Percentiles rank a stretch among this genome's conserved stretches.
phyloP scores from a whole-genome alignment of 2,113 vertebrate species.

The Eurystomus gularis region DNA sequence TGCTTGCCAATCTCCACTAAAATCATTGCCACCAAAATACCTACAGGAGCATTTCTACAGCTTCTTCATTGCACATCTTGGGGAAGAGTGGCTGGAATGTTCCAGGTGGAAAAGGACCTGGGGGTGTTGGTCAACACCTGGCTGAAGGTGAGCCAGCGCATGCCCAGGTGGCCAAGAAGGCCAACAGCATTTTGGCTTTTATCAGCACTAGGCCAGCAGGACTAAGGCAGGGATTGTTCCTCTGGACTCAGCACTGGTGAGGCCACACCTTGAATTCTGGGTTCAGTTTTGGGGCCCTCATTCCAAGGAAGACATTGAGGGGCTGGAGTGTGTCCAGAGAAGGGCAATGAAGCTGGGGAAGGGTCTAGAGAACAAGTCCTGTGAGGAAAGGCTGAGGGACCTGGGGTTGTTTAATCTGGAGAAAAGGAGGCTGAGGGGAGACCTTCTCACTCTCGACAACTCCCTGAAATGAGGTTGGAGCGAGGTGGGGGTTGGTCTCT shows the following conservation, averaged over 20 bases:
- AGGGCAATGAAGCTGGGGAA: neutral
- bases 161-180: neutral
- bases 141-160: neutral
- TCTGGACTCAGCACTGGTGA: neutral
- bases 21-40: neutral
- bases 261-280: too few species aligned
- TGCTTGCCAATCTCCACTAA: neutral
- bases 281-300: neutral
- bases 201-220: neutral
- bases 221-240: neutral
- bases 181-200: neutral
- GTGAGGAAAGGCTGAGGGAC: neutral
- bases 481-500: neutral
- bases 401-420: neutral
- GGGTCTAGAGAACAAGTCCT: neutral
- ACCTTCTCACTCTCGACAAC: neutral
- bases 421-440: neutral
- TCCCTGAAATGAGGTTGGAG: neutral
- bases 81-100: neutral
- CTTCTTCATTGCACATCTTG: neutral
- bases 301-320: neutral
- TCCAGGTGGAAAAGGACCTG: neutral
- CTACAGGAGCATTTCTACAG: neutral
- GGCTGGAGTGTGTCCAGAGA: neutral
- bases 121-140: neutral